Conservation (phyloP, 2,888 invertebrate species). For the Smittia sp. region DNA sequence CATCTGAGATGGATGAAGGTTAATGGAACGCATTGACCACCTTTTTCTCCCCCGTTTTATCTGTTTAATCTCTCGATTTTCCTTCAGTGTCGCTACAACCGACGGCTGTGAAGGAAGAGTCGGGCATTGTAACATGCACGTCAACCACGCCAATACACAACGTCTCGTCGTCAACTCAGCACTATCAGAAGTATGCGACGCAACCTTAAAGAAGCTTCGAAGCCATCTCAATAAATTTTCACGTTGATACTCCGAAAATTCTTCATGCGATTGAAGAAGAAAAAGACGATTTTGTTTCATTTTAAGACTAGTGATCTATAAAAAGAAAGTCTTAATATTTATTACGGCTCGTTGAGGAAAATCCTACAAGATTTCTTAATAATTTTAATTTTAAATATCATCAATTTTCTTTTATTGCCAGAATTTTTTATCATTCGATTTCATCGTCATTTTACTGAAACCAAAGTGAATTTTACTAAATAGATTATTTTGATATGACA, state of each 20-base stretch:
- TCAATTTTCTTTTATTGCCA: not conserved
- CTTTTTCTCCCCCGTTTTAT: too few relatives aligned
- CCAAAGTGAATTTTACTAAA: too few relatives aligned
- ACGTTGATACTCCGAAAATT: not conserved
- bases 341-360: not conserved
- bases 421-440: too few relatives aligned
- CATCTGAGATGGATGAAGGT: too few relatives aligned
- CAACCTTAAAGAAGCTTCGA: conserved; percentile 9
- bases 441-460: too few relatives aligned
- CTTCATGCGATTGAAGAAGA: not conserved
- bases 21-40: too few relatives aligned
- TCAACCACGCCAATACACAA: conserved; percentile 27
- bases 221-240: not conserved
- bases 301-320: conserved; percentile 8
- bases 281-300: not conserved
- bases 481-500: too few relatives aligned
- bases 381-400: too few relatives aligned
- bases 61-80: not conserved
- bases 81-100: conserved; percentile 23
- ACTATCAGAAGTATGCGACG: conserved; percentile 36
- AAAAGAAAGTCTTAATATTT: not conserved
- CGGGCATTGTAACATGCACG: not conserved
- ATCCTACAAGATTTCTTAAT: not conserved
- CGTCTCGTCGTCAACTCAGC: conserved; percentile 30
- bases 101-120: conserved; percentile 24